Conservation (phyloP, 1,140 invertebrate species). For the Charaxes varanes region DNA sequence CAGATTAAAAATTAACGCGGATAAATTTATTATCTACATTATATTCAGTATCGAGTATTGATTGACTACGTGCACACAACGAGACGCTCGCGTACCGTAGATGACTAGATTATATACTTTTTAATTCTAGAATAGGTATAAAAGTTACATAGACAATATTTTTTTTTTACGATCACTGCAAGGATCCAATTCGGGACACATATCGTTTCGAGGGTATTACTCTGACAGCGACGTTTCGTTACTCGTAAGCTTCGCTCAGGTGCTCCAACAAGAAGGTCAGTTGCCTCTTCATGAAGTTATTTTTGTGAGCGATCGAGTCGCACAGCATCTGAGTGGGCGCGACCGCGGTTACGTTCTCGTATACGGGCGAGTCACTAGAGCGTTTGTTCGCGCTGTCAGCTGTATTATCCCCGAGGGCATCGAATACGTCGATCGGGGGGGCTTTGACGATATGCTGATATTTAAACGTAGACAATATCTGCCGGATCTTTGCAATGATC, state of each 20-base stretch:
- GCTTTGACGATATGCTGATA: slow-evolving; percentile 78
- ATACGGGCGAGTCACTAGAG: slow-evolving; percentile 30
- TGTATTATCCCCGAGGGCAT: slow-evolving; percentile 54
- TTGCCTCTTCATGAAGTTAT: slow-evolving; percentile 68
- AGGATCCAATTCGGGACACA: slow-evolving; percentile 68
- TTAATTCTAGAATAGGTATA: slow-evolving; percentile 61
- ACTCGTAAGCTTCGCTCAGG: slow-evolving; percentile 77
- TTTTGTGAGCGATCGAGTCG: slow-evolving; percentile 68
- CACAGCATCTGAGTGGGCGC: slow-evolving; percentile 63
- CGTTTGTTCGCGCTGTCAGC: slow-evolving; percentile 43
- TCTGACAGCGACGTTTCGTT: slow-evolving; percentile 46
- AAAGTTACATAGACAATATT: slow-evolving; percentile 61
- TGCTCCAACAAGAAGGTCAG: slow-evolving; percentile 76
- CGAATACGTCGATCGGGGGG: slow-evolving; percentile 68
- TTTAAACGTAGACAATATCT: slow-evolving; percentile 82
- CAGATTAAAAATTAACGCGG: slow-evolving; percentile 49
- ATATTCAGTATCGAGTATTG: slow-evolving; percentile 60
- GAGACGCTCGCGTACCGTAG: slow-evolving; percentile 67
- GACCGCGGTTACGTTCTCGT: slow-evolving; percentile 63
- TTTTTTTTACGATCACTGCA: slow-evolving; percentile 73
- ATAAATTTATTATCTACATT: slow-evolving; percentile 47
- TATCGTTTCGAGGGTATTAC: slow-evolving; percentile 65
- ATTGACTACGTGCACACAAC: slow-evolving; percentile 52
- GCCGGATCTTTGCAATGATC: slow-evolving; percentile 85
- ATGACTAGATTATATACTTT: slow-evolving; percentile 73